Evolutionary conservation across 2,797 vertebrate species (phyloP), one percentile per base, ranked within the genome.

Genomic region (Danionella dracula): DNA sequence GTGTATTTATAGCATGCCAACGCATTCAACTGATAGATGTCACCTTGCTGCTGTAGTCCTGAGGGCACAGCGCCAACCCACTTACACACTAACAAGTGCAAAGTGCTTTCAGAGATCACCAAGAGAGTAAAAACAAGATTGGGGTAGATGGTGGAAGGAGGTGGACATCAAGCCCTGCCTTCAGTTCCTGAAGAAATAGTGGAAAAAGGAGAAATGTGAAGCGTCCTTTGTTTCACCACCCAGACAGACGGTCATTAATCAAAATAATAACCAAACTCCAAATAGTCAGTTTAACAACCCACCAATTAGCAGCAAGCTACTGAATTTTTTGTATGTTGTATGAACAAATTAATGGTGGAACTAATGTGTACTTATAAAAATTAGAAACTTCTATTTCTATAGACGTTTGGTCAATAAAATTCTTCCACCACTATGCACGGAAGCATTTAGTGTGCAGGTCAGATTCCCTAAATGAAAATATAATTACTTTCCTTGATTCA

Each of bases 11-110:
- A 88, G 87, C 72, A 13, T 62, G 46, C 73, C 76, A 44, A 76
- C 38, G 0, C 68, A 70, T 86, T 86, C 86, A 73, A 89, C 88
- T 90, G 86, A 91, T 88, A 84, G 85, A 88, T 87, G 88, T 88
- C 84, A 90, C 87, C 88, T 89, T 88, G 81, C 67, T 82, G 80
- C 83, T 79, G 23, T 74, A 16, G 78, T 83, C 85, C 80, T 82
- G 73, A 77, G 82, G 81, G 79, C 76, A 49, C 64, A 72, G 75
- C 78, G 82, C 75, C 80, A 74, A 78, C 76, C 81, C 73, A 80
- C 77, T 79, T 77, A 80, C 72, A 50, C 72, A 81, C 82, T 88
- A 87, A 88, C 86, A 86, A 87, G 85, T 81, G 82, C 74, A 83
- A 84, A 87, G 83, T 81, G 78, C 79, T 82, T 62, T 62, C 44